phyloP scores from a whole-genome alignment of 92 coral and sea anemone species.

The Hydrozoanthus gracilis region DNA sequence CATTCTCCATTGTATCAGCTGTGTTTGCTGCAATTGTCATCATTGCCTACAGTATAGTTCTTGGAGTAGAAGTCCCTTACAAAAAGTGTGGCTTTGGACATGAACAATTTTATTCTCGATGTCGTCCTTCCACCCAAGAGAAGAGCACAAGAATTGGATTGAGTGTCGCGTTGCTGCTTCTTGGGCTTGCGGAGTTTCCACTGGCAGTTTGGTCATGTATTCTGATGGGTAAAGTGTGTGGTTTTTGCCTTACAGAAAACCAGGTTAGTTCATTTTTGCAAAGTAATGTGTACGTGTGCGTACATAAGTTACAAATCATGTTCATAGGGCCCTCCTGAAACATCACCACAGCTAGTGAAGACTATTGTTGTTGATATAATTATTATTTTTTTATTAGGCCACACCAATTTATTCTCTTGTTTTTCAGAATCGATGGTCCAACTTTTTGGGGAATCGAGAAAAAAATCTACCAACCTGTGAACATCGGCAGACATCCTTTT shows the following conservation, averaged over 20 bases:
- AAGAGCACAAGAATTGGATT: conserved; percentile 13
- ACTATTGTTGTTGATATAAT: too few species aligned
- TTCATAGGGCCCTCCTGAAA: too few species aligned
- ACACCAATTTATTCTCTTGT: too few species aligned
- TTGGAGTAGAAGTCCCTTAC: neutral
- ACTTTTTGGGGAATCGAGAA: too few species aligned
- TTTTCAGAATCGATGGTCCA: too few species aligned
- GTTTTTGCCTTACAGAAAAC: conserved; percentile 1
- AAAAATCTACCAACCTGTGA: too few species aligned
- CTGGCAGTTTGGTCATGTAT: conserved; percentile 39
- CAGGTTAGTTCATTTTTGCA: neutral
- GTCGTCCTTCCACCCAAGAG: neutral
- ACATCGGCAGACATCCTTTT: too few species aligned
- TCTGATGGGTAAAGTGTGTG: conserved; percentile 25
- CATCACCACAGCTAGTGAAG: too few species aligned
- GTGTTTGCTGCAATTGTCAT: conserved; percentile 45
- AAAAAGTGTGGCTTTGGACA: neutral
- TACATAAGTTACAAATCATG: too few species aligned
- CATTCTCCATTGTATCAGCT: conserved; percentile 41
- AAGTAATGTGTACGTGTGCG: too few species aligned
- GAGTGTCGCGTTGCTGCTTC: conserved; percentile 43
- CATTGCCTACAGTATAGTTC: conserved; percentile 31
- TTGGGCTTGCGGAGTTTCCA: conserved; percentile 45
- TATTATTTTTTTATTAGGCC: too few species aligned
- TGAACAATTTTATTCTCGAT: too few species aligned